Evolutionary conservation across 2,113 vertebrate species (phyloP), one percentile per base, ranked within the genome.

Genomic region (Nannospalax galili): DNA sequence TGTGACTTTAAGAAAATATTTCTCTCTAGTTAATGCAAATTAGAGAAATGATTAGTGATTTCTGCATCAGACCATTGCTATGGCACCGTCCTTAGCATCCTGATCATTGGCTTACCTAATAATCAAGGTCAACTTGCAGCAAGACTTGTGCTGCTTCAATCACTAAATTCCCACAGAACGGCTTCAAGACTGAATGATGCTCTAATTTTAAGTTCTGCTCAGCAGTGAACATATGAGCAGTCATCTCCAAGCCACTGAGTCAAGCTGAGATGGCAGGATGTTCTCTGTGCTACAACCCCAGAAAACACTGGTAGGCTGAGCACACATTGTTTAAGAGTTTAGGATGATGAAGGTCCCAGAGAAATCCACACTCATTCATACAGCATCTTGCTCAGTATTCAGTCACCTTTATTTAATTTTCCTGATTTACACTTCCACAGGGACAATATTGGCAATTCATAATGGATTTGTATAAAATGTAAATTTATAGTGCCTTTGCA

Each of bases 341-440:
- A 56, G 17, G 5, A 72, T 62, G 56, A 67, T 24, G 28, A 82
- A 78, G 20, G 7, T 35, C 45, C 15, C 15, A 52, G n/a, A 73
- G 35, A 86, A 3, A 3, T 62, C 82, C 60, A 56, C 4, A 4
- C 58, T 93, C 30, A 28, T 69, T 91, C 42, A 42, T 62, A 67
- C 16, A 45, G 70, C 42, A 56, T 72, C 88, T 92, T 0, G 0
- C 30, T 77, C 56, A 74, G 70, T 82, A 80, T 62, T 81, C 10
- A 9, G 60, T 65, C 22, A 58, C 40, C 67, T 88, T 65, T 65
- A 74, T 20, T 89, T 84, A 72, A 85, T 73, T 88, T 89, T 82
- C 35, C 56, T 85, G 52, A 72, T 85, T 92, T 62, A 74, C 28
- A 77, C 79, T 88, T 89, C 73, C 56, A 84, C 32, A 87, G 40